Conservation (phyloP, 2,797 vertebrate species). For the Takifugu rubripes region DNA sequence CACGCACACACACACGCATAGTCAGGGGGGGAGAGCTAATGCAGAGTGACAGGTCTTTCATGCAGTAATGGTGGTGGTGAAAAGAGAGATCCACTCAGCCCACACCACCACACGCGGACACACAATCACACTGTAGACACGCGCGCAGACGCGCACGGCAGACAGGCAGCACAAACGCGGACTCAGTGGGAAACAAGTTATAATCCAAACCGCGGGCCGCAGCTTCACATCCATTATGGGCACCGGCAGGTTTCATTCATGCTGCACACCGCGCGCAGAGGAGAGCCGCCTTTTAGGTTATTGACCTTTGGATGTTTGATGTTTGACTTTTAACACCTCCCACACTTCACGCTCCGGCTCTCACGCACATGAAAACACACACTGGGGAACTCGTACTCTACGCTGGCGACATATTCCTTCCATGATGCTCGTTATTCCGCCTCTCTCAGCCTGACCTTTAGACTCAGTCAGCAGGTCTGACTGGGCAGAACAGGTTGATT, state of each 20-base stretch:
- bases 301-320: constrained; percentile 49
- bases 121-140: constrained; percentile 8
- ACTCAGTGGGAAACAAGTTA: too few relatives aligned
- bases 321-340: constrained; percentile 32
- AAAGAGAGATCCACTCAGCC: constrained; percentile 76
- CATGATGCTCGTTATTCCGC: too few relatives aligned
- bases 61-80: constrained; percentile 80
- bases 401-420: background rate
- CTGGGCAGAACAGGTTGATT: too few relatives aligned
- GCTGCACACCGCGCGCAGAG: constrained; percentile 30
- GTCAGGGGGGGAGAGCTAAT: constrained; percentile 68
- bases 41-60: constrained; percentile 79
- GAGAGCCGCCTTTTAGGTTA: constrained; percentile 36
- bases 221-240: too few relatives aligned
- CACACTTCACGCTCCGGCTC: background rate
- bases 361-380: background rate
- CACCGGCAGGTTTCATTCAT: constrained; percentile 21
- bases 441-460: too few relatives aligned
- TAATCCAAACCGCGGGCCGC: too few relatives aligned
- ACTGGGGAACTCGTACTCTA: background rate
- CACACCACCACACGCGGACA: constrained; percentile 39
- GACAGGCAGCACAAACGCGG: too few relatives aligned
- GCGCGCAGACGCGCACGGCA: constrained; percentile 8
- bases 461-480: too few relatives aligned
- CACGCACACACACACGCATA: constrained; percentile 18